These are phyloP conservation scores for Melipona beecheii DNA, from an alignment of 2,888 invertebrate genomes.

Conservation along the genomic window DNA sequence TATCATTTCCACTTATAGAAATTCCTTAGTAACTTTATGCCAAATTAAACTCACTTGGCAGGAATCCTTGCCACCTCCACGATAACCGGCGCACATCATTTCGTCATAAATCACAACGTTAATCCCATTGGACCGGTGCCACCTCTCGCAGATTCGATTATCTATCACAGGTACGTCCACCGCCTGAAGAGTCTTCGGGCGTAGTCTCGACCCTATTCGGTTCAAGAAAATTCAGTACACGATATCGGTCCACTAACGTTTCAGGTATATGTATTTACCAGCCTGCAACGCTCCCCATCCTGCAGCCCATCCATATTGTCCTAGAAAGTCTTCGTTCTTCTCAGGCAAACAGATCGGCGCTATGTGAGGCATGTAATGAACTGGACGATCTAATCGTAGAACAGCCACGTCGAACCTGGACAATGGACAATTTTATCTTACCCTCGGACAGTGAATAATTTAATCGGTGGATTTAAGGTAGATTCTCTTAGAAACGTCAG, in stretches of 20 bases:
- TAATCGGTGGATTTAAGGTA: too few species aligned
- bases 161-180: constrained; percentile 97
- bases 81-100: constrained; percentile 97
- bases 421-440: neutral
- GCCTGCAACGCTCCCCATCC: constrained; percentile 95
- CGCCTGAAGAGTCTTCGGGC: constrained; percentile 95
- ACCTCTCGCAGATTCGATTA: constrained; percentile 90
- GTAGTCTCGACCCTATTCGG: constrained; percentile 90
- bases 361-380: constrained; percentile 96
- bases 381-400: constrained; percentile 92
- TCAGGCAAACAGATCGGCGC: constrained; percentile 96
- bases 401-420: constrained; percentile 95
- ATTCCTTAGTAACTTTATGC: neutral
- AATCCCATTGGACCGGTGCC: constrained; percentile 91
- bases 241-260: too few species aligned
- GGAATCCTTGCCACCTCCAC: constrained; percentile 93
- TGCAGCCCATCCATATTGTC: constrained; percentile 96
- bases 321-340: constrained; percentile 94
- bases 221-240: neutral
- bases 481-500: too few species aligned
- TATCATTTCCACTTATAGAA: neutral
- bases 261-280: constrained; percentile 80
- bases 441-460: too few species aligned
- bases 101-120: constrained; percentile 96
- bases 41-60: constrained; percentile 85